phyloP scores from a whole-genome alignment of 2,888 invertebrate genomes.

The Leistus spinibarbis region DNA sequence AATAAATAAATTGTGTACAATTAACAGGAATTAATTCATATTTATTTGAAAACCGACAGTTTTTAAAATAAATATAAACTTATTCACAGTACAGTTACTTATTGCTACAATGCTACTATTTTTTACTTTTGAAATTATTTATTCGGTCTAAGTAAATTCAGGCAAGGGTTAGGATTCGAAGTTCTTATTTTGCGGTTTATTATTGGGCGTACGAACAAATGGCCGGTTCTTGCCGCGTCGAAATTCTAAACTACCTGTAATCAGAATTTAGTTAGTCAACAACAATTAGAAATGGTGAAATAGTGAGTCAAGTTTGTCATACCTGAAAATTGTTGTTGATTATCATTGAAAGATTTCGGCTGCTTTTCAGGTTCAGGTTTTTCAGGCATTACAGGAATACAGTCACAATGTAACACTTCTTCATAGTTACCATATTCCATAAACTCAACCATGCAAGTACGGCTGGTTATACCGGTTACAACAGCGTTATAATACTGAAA shows the following conservation, averaged over 20 bases:
- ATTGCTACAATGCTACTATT: conserved; percentile 24
- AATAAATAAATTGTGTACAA: conserved; percentile 34
- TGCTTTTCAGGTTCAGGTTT: conserved; percentile 8
- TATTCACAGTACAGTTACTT: conserved; percentile 15
- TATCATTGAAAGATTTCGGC: conserved; percentile 6
- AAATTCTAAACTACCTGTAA: conserved; percentile 33
- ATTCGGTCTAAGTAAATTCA: conserved; percentile 3
- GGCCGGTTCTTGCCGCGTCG: conserved; percentile 28
- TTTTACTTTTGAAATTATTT: conserved; percentile 19
- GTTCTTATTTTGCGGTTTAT: conserved; percentile 6
- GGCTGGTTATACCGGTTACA: conserved; percentile 80
- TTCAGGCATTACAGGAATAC: conserved; percentile 66
- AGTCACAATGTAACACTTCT: conserved; percentile 83
- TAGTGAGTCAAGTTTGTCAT: neutral
- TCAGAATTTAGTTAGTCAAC: neutral
- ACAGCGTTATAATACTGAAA: conserved; percentile 81
- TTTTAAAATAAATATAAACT: neutral
- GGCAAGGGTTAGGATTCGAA: conserved; percentile 34
- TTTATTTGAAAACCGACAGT: neutral
- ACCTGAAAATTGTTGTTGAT: conserved; percentile 31
- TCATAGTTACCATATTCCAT: conserved; percentile 89
- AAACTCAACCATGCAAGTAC: conserved; percentile 85
- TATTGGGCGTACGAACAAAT: conserved; percentile 9
- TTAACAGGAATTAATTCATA: neutral
- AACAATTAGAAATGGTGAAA: neutral